Evolutionary conservation across 64 coral and sea anemone genomes (phyloP), one percentile per base, ranked within the genome.

Genomic region (Stichodactyla helianthus): DNA sequence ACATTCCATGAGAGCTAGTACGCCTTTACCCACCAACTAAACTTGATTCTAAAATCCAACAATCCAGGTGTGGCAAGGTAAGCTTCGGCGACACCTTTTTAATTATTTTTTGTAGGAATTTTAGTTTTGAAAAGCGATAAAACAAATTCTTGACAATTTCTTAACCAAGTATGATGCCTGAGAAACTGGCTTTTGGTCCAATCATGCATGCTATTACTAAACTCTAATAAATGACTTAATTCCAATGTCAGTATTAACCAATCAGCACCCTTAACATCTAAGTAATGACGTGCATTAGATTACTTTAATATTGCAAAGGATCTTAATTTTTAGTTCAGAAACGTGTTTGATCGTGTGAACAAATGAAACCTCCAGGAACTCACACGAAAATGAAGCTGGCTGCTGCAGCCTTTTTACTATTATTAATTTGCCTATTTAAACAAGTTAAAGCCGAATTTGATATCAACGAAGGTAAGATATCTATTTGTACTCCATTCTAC

Each of bases 231-330:
- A 74, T 31, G 68, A 74, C 22, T 74, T 74, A 74, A 74, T 74
- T 74, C 68, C 25, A 74, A 74, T 14, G 25, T 74, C 68, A 74
- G 25, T 74, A 27, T 74, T 74, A 35, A 74, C 68, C 68, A 74
- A 74, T 74, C 68, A 31, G 68, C 25, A 23, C n/a, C 23, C 68
- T 27, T 27, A 13, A 74, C n/a, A 27, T 31, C 68, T 12, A 9
- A 74, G 68, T 74, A 74, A 74, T 74, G 68, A 74, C 68, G 68
- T 74, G 25, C 25, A 74, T 74, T 74, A 74, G 23, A 23, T 74
- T 74, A 74, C 68, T 74, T 74, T 74, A 23, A 74, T 74, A 74
- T 74, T 31, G 25, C 68, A 74, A 74, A 31, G 22, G 68, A 31
- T 13, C 68, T 0, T 74, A 28, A 74, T 74, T n/a, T 74, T 74